Evolutionary conservation across 2,797 vertebrate species (phyloP), one percentile per base, ranked within the genome.

Genomic region (Agapornis canus): DNA sequence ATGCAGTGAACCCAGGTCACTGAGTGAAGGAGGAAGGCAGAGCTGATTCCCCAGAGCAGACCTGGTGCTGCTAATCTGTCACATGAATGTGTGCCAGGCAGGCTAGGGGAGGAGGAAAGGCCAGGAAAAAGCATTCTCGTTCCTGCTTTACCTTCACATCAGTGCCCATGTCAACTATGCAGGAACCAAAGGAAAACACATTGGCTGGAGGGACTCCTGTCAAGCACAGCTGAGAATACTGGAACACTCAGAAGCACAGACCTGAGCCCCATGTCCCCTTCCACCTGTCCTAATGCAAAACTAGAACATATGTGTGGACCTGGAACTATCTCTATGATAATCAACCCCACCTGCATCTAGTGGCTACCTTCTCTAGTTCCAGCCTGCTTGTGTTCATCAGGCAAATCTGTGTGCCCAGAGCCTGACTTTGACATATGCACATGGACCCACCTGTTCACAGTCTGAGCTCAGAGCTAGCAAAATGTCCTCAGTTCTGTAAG

Each of bases 121-220:
- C 20, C 71, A 45, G 8, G 17, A 64, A 71, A 86, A 93, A 81
- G 27, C 49, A 51, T 80, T 80, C 79, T 80, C 64, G 42, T 64
- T 82, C 69, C 45, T 39, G 64, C 35, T 89, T 83, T 86, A 59
- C 66, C 40, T 68, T 68, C 64, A 47, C 45, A 57, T 64, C 59
- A 63, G 26, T 63, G 52, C 35, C 76, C 39, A 16, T 20, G 69
- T 69, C 54, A 69, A 26, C 60, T 47, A 32, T 40, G 22, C 54
- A 77, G 35, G 49, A 72, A 83, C 40, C 37, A 79, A 82, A 86
- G 16, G 16, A 91, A 85, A 88, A 56, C 10, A 42, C n/a, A 27
- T 1, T 27, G 64, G 29, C 32, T 83, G 32, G 40, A 54, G 13
- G 15, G n/a, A 54, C 39, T 66, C 27, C 49, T 76, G 68, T 47